A percentile compares a stretch with the other conserved stretches of the same genome.
Evolutionary conservation across 2,888 invertebrate species (phyloP).

Genomic region (Cistogaster globosa): DNA sequence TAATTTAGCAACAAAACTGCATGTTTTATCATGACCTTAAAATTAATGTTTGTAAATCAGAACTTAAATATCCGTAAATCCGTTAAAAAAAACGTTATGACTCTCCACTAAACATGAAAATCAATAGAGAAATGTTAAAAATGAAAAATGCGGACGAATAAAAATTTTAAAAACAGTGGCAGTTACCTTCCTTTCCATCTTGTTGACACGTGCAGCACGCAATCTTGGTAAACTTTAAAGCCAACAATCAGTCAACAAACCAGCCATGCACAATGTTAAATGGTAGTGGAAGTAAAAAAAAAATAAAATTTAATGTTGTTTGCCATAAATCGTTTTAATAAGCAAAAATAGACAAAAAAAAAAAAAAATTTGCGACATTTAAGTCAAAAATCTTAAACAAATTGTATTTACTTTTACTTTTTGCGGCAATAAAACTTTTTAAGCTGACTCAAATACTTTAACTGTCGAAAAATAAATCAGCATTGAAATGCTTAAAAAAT

Average conservation of each 20-base stretch:
- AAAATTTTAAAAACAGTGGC: slow-evolving; percentile 3
- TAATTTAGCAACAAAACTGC: slow-evolving; percentile 33
- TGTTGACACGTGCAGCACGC: slow-evolving; percentile 61
- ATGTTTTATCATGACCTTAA: slow-evolving; percentile 52
- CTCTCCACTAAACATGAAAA: slow-evolving; percentile 16
- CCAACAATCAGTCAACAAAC: slow-evolving; percentile 52
- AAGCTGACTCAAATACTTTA: slow-evolving; percentile 11
- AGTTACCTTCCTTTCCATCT: slow-evolving; percentile 20
- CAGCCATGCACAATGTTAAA: slow-evolving; percentile 42
- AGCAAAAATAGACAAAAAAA: slow-evolving; percentile 2
- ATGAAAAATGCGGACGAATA: background rate
- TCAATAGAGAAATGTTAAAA: slow-evolving; percentile 30
- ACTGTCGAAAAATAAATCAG: background rate
- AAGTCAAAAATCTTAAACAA: background rate
- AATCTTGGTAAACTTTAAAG: slow-evolving; percentile 37
- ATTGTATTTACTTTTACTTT: background rate
- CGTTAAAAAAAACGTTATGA: slow-evolving; percentile 43
- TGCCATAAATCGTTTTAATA: slow-evolving; percentile 22
- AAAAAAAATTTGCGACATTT: slow-evolving; percentile 43
- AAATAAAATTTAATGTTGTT: slow-evolving; percentile 16
- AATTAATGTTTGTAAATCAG: slow-evolving; percentile 34
- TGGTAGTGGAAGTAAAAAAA: slow-evolving; percentile 21
- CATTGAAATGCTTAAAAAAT: background rate
- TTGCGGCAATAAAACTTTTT: background rate
- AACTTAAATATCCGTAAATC: slow-evolving; percentile 43